Percentiles rank a stretch among this genome's conserved stretches.
Conservation (phyloP, 2,113 vertebrate species). For the Paratilapia polleni region DNA sequence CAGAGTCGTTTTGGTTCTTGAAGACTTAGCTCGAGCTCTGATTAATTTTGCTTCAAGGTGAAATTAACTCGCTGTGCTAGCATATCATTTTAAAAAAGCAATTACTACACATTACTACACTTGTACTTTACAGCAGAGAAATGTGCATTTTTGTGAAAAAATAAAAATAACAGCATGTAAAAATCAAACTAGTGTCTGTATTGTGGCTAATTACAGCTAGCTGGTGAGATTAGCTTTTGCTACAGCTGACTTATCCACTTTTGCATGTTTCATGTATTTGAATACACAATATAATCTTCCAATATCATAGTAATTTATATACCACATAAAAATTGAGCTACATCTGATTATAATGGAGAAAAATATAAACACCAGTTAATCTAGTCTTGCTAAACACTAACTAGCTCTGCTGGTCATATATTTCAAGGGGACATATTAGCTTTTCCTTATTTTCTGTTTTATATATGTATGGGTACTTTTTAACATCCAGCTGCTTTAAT, state of each 20-base stretch:
- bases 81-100: neutral
- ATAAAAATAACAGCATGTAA: neutral
- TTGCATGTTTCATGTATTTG: neutral
- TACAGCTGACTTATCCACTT: constrained; percentile 1
- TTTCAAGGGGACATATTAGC: neutral
- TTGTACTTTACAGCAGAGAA: neutral
- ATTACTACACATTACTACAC: neutral
- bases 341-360: neutral
- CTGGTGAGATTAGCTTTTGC: constrained; percentile 11
- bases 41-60: neutral
- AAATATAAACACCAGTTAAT: neutral
- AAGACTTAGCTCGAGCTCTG: neutral
- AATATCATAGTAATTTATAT: neutral
- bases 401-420: neutral
- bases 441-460: neutral
- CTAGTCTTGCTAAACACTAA: neutral
- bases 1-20: neutral
- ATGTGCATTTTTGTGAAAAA: neutral
- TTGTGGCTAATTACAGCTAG: neutral
- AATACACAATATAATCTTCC: neutral
- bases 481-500: too few species aligned
- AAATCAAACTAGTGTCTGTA: neutral
- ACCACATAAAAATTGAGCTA: neutral
- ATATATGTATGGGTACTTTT: neutral
- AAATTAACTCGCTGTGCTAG: neutral